Evolutionary conservation across 2,888 invertebrate genomes (phyloP).

Genomic region (Invenusta paracnida): DNA sequence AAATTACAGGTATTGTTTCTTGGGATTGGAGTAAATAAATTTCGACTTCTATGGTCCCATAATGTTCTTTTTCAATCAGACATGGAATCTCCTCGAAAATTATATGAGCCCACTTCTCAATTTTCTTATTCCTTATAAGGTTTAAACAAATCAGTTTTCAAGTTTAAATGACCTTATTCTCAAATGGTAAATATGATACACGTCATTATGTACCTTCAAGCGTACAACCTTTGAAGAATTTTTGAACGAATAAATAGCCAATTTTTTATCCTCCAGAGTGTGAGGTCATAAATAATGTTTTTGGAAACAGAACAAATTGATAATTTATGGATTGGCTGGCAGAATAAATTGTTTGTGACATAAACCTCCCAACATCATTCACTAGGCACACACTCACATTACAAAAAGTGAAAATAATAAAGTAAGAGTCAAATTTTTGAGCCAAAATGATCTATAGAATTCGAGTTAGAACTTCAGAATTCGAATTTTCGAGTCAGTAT

Average conservation of each 20-base stretch:
- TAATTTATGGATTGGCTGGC: background rate
- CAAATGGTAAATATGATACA: background rate
- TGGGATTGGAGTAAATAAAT: background rate
- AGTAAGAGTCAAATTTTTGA: too few species aligned
- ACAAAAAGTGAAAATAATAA: too few species aligned
- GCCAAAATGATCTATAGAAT: too few species aligned
- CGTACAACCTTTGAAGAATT: too few species aligned
- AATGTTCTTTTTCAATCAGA: background rate
- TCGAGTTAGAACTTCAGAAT: too few species aligned
- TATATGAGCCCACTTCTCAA: background rate
- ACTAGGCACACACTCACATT: background rate
- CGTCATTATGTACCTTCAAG: too few species aligned
- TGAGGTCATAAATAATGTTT: background rate
- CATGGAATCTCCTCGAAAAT: background rate
- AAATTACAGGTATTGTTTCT: slow-evolving; percentile 10
- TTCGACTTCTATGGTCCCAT: background rate
- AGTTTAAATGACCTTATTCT: background rate
- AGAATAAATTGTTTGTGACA: background rate
- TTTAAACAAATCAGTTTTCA: background rate
- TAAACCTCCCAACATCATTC: background rate
- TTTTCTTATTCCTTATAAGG: background rate
- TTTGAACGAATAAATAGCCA: too few species aligned
- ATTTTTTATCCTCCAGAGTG: too few species aligned
- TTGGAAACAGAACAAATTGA: background rate
- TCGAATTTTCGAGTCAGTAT: too few species aligned